Conservation (phyloP, 2,113 vertebrate species). For the Nannospalax galili region DNA sequence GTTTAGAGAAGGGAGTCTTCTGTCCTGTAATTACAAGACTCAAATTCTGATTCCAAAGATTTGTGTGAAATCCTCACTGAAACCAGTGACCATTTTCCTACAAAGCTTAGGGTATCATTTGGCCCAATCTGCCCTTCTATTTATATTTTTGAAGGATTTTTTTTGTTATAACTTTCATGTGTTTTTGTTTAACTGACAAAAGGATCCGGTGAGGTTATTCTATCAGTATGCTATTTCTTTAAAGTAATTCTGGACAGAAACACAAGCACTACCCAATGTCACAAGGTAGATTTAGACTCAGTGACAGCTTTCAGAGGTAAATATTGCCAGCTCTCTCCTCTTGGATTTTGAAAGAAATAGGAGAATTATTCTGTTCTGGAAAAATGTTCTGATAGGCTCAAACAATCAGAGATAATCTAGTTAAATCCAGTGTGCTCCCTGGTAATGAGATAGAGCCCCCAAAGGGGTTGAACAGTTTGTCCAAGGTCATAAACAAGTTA, state of each 20-base stretch:
- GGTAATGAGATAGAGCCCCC: conserved; percentile 21
- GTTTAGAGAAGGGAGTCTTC: background rate
- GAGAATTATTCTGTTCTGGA: background rate
- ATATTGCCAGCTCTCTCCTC: background rate
- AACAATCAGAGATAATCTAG: conserved; percentile 56
- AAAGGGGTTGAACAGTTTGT: background rate
- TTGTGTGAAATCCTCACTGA: conserved; percentile 47
- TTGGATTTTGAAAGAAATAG: conserved; percentile 22
- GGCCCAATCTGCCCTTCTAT: conserved; percentile 4
- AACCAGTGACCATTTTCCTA: background rate
- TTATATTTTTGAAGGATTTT: conserved; percentile 67
- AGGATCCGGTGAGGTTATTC: conserved; percentile 20
- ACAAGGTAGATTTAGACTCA: conserved; percentile 22
- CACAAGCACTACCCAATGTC: background rate
- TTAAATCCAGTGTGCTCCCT: background rate
- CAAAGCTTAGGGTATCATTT: conserved; percentile 40
- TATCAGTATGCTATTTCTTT: conserved; percentile 52
- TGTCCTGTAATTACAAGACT: conserved; percentile 4
- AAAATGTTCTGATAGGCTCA: conserved; percentile 40
- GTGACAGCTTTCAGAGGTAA: conserved; percentile 37
- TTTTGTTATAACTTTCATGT: conserved; percentile 62
- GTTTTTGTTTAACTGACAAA: conserved; percentile 72
- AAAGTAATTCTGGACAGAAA: conserved; percentile 55
- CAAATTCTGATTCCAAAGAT: conserved; percentile 46
- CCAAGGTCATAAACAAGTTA: conserved; percentile 19